Evolutionary conservation across 2,888 invertebrate species (phyloP).

Genomic region (Agrenia bidenticulata): DNA sequence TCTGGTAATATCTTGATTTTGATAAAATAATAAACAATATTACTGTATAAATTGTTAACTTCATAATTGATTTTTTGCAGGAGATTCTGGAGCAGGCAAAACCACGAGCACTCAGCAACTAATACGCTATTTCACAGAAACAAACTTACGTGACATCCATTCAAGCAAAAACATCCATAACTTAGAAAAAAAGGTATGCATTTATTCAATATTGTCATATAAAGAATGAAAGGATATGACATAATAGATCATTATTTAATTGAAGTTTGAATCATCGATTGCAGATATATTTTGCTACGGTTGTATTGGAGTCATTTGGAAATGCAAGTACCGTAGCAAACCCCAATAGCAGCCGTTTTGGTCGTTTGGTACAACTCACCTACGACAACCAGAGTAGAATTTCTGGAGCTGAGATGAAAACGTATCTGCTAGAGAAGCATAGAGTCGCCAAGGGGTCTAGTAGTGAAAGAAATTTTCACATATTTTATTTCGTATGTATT

Average conservation of each 20-base stretch:
- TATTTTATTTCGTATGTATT: constrained; percentile 46
- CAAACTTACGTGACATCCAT: background rate
- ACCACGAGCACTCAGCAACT: constrained; percentile 49
- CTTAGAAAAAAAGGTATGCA: constrained; percentile 40
- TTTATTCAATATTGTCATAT: background rate
- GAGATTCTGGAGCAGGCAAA: constrained; percentile 23
- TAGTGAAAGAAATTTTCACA: constrained; percentile 48
- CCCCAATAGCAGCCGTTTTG: constrained; percentile 50
- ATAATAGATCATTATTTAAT: background rate
- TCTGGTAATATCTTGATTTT: too few relatives aligned
- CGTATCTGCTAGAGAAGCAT: constrained; percentile 49
- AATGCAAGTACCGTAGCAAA: constrained; percentile 47
- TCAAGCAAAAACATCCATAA: constrained; percentile 3
- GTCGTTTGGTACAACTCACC: constrained; percentile 44
- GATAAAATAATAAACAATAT: too few relatives aligned
- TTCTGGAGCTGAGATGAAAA: constrained; percentile 44
- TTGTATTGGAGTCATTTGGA: constrained; percentile 37
- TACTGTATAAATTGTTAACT: too few relatives aligned
- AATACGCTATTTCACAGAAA: constrained; percentile 44
- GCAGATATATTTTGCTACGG: constrained; percentile 39
- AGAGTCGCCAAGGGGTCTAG: constrained; percentile 41
- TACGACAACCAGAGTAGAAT: constrained; percentile 34
- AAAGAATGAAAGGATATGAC: background rate
- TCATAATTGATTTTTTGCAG: background rate
- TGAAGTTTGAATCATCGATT: background rate